A percentile compares a stretch with the other conserved stretches of the same genome.
Evolutionary conservation across 2,888 invertebrate genomes (phyloP).

Genomic region (Rhingia campestris): DNA sequence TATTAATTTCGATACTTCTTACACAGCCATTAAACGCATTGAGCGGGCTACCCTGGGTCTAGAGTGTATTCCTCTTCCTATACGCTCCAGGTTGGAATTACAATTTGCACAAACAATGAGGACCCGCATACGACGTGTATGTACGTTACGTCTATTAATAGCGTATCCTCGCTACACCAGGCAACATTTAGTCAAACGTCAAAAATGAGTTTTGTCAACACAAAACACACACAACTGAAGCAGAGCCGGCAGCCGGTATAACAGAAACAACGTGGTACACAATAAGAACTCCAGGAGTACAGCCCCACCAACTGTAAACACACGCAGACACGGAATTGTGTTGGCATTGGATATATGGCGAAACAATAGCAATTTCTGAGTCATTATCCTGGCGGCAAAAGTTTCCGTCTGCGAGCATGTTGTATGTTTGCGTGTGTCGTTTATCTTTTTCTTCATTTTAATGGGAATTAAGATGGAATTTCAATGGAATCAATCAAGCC

Average conservation of each 20-base stretch:
- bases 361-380: constrained; percentile 71
- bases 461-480: constrained; percentile 73
- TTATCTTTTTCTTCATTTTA: constrained; percentile 51
- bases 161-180: constrained; percentile 33
- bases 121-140: constrained; percentile 30
- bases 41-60: constrained; percentile 10
- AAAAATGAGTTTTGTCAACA: constrained; percentile 73
- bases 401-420: constrained; percentile 50
- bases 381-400: constrained; percentile 70
- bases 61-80: constrained; percentile 13
- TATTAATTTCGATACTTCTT: constrained; percentile 70
- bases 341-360: constrained; percentile 45
- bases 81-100: constrained; percentile 20
- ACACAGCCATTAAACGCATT: constrained; percentile 70
- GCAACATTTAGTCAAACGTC: constrained; percentile 71
- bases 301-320: constrained; percentile 34
- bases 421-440: constrained; percentile 10
- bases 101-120: constrained; percentile 26
- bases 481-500: constrained; percentile 73
- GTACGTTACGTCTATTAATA: constrained; percentile 18
- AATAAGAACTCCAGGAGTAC: constrained; percentile 9
- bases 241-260: constrained; percentile 33
- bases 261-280: constrained; percentile 40
- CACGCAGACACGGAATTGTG: constrained; percentile 34
- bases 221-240: constrained; percentile 10